Evolutionary conservation across 2,797 vertebrate species (phyloP).

Genomic region (Takifugu rubripes): DNA sequence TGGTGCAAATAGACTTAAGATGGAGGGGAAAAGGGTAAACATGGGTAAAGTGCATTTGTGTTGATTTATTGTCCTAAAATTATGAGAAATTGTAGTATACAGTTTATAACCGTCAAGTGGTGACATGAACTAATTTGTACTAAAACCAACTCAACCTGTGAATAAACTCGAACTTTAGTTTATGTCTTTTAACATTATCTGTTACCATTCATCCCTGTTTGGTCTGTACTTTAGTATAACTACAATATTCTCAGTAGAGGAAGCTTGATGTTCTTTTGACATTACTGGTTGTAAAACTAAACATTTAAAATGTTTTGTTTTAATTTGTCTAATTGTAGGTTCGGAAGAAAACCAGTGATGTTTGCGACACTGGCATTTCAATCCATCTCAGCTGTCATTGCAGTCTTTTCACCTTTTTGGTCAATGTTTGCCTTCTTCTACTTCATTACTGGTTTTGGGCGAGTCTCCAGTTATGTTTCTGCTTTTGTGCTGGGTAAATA

Average conservation of each 20-base stretch:
- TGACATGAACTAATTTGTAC: too few relatives aligned
- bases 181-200: neutral
- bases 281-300: neutral
- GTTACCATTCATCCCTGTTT: too few relatives aligned
- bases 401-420: slow-evolving; percentile 81
- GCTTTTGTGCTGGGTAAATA: slow-evolving; percentile 81
- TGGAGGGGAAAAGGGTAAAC: too few relatives aligned
- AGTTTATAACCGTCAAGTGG: too few relatives aligned
- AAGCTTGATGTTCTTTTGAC: neutral
- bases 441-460: slow-evolving; percentile 81
- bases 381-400: slow-evolving; percentile 77
- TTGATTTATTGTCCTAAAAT: too few relatives aligned
- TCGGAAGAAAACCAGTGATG: slow-evolving; percentile 84
- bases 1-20: too few relatives aligned
- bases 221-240: too few relatives aligned
- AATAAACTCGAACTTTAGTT: too few relatives aligned
- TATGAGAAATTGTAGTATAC: too few relatives aligned
- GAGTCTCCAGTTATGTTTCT: slow-evolving; percentile 83
- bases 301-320: too few relatives aligned
- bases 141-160: too few relatives aligned
- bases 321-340: slow-evolving; percentile 58
- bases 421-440: slow-evolving; percentile 77
- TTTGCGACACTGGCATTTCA: slow-evolving; percentile 83
- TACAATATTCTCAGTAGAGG: neutral
- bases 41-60: too few relatives aligned